phyloP scores from a whole-genome alignment of 2,113 vertebrate species.

The Pomatorhinus ruficollis region DNA sequence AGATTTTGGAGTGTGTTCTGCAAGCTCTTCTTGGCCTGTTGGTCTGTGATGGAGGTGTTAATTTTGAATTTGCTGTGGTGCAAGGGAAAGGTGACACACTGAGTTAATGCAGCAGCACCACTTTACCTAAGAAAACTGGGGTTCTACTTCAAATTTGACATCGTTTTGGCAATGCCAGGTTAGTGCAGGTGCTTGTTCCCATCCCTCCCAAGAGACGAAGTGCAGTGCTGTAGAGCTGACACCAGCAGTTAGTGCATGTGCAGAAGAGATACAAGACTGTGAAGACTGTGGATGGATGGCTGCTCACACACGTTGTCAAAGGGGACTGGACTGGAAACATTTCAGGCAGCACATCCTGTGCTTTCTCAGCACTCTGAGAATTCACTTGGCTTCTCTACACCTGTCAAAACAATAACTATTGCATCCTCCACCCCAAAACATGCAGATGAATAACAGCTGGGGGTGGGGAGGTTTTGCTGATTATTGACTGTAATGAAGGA shows the following conservation, averaged over 20 bases:
- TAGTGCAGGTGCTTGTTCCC: neutral
- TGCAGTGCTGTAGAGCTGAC: neutral
- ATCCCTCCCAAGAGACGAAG: neutral
- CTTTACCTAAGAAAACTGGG: neutral
- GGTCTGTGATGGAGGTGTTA: neutral
- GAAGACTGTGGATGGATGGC: rapidly evolving
- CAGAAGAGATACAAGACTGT: rapidly evolving
- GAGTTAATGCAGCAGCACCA: neutral
- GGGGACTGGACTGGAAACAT: neutral
- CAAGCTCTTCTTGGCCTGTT: neutral
- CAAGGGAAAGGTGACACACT: neutral
- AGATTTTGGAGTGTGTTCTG: neutral
- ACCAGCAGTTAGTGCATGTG: neutral
- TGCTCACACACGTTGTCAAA: rapidly evolving
- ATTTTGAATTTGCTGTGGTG: neutral
- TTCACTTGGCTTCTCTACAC: neutral
- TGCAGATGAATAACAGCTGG: slow-evolving; percentile 28
- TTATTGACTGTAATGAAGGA: slow-evolving; percentile 71
- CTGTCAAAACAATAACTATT: slow-evolving; percentile 20
- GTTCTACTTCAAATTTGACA: neutral
- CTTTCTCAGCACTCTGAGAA: neutral
- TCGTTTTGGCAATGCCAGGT: neutral
- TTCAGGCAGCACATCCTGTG: neutral
- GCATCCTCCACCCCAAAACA: neutral
- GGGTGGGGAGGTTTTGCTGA: slow-evolving; percentile 35